Percentiles rank a stretch among this genome's conserved stretches.
Evolutionary conservation across 2,888 invertebrate genomes (phyloP).

Genomic region (Diarsia mendica): DNA sequence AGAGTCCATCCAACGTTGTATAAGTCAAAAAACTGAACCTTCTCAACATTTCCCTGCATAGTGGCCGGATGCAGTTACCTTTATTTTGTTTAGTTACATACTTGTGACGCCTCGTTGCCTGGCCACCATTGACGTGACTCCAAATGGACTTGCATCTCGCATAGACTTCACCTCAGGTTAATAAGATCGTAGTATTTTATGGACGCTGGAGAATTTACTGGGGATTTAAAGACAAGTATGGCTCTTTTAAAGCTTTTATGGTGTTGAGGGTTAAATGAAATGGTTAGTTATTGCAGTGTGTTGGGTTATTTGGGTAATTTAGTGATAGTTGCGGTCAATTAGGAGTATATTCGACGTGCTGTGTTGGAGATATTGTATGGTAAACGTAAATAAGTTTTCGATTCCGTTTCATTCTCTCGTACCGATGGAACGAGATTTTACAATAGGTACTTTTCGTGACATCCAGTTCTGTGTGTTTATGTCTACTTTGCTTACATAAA

Average conservation of each 20-base stretch:
- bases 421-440: background rate
- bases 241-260: conserved; percentile 14
- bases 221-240: conserved; percentile 1
- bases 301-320: background rate
- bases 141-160: conserved; percentile 42
- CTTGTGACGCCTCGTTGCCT: conserved; percentile 58
- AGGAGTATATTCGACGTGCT: background rate
- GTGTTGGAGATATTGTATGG: background rate
- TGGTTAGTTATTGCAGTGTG: background rate
- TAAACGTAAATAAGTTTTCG: background rate
- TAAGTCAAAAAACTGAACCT: conserved; percentile 15
- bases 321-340: background rate
- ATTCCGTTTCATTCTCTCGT: background rate
- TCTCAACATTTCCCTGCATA: conserved; percentile 26
- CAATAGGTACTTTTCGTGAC: background rate
- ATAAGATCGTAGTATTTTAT: conserved; percentile 51
- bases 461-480: no score
- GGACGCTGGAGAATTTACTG: background rate
- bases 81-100: conserved; percentile 66
- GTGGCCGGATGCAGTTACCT: conserved; percentile 50
- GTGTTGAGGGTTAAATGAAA: conserved; percentile 18
- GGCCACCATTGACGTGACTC: conserved; percentile 45
- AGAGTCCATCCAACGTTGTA: no score
- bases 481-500: no score
- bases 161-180: conserved; percentile 31